A percentile compares a stretch with the other conserved stretches of the same genome.
phyloP scores from a whole-genome alignment of 2,797 vertebrate genomes.

The Antrozous pallidus region DNA sequence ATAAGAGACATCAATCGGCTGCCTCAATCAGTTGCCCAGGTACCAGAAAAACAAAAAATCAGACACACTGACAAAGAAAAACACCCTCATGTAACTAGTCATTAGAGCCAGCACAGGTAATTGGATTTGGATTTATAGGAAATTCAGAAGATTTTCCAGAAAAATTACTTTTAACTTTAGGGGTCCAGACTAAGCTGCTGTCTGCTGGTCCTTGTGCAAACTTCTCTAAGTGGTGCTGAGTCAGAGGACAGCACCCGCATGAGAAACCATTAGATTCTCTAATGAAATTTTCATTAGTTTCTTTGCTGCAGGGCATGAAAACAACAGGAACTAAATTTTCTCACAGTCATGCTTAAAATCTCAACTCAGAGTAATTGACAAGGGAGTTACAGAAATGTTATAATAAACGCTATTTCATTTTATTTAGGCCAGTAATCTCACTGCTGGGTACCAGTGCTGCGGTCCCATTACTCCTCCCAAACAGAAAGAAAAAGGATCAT shows the following conservation, averaged over 20 bases:
- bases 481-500: background rate
- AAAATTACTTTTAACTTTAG: slow-evolving; percentile 77
- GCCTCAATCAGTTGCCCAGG: slow-evolving; percentile 59
- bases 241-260: slow-evolving; percentile 38
- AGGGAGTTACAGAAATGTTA: slow-evolving; percentile 59
- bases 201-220: slow-evolving; percentile 66
- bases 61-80: background rate
- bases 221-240: slow-evolving; percentile 19
- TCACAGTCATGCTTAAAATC: slow-evolving; percentile 61
- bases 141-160: slow-evolving; percentile 79
- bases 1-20: slow-evolving; percentile 57
- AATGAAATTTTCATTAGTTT: slow-evolving; percentile 78
- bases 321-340: slow-evolving; percentile 76
- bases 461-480: background rate
- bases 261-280: slow-evolving; percentile 62
- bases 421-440: slow-evolving; percentile 53
- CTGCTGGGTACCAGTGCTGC: slow-evolving; percentile 26
- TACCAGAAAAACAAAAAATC: background rate
- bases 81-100: slow-evolving; percentile 57
- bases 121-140: slow-evolving; percentile 78
- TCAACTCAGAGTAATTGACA: slow-evolving; percentile 68
- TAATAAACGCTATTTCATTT: slow-evolving; percentile 68
- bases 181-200: slow-evolving; percentile 69
- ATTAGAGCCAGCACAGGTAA: slow-evolving; percentile 73
- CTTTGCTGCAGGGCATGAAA: slow-evolving; percentile 75